Evolutionary conservation across 2,113 vertebrate genomes (phyloP), one percentile per base, ranked within the genome.

Genomic region (Chelonoidis abingdonii): DNA sequence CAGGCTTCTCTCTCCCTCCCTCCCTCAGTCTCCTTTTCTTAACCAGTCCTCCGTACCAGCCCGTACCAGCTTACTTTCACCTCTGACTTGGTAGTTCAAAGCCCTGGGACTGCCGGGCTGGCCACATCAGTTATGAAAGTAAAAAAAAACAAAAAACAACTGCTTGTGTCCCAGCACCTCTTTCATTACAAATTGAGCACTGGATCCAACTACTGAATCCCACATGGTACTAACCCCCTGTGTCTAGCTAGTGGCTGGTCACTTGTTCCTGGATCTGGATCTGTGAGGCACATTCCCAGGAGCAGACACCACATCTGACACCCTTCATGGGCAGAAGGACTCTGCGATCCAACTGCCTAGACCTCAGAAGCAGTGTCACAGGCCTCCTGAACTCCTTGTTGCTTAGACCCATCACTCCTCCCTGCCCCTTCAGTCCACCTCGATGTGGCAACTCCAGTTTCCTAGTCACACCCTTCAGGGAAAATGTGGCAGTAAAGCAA

Each of bases 211-310:
- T 25, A 44, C 2, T 49, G 10, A 17, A 27, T 86, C 44, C 38
- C 14, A 76, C n/a, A 11, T 14, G 10, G 22, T 76, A 44, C 38
- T 13, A 76, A 76, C 4, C 56, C 86, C 38, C 53, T 27, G 16
- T 65, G 7, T 56, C 76, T 57, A 52, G 53, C 0, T 12, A 5
- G 9, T 19, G 44, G n/a, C 7, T 79, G 25, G 65, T 69, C 21
- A 4, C 69, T 59, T 47, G 54, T 62, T 87, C 8, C 13, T 25
- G 38, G 53, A 87, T 38, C 65, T 27, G 53, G 25, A 14, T 65
- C 25, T 81, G 83, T 31, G 47, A 53, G 44, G 1, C 2, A 22
- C 6, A 21, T 0, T 1, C 47, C 53, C 35, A 29, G 44, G 76
- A 7, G 17, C 27, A 50, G 44, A 5, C 3, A 62, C 49, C 56